Conservation (phyloP, 2,797 vertebrate species). For the Clangula hyemalis region DNA sequence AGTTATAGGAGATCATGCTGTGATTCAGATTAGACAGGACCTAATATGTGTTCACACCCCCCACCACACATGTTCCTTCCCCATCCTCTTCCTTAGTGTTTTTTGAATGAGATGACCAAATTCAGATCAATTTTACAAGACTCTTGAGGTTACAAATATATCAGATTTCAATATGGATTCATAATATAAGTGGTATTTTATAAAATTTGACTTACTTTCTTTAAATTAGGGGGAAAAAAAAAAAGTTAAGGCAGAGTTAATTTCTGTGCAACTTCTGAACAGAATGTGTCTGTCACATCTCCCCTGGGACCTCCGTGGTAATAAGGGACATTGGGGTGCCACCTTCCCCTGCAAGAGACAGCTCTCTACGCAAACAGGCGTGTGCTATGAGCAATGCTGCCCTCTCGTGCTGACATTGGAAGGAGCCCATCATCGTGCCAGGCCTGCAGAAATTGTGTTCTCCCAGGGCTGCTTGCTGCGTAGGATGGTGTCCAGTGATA, state of each 20-base stretch:
- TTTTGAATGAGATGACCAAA: not conserved
- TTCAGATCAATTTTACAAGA: not conserved
- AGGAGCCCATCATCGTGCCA: not conserved
- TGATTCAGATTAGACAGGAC: not conserved
- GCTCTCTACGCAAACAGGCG: rapidly evolving
- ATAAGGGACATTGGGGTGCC: not conserved
- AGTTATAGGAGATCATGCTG: not conserved
- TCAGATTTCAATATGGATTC: not conserved
- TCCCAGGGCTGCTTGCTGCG: not conserved
- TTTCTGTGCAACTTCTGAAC: not conserved
- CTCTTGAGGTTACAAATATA: not conserved
- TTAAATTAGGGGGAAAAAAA: not conserved
- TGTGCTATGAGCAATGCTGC: slow-evolving; percentile 4
- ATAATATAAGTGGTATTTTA: not conserved
- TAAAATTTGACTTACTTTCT: not conserved
- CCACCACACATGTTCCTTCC: not conserved
- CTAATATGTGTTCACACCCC: not conserved
- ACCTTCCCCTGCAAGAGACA: not conserved
- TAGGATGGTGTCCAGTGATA: not conserved
- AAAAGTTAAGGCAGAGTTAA: not conserved
- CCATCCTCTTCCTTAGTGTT: not conserved
- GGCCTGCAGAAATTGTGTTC: rapidly evolving
- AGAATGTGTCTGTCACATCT: rapidly evolving
- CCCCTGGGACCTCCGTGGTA: not conserved
- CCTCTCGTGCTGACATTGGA: not conserved